Evolutionary conservation across 2,797 vertebrate genomes (phyloP), one percentile per base, ranked within the genome.

Genomic region (Xenentodon cancila): DNA sequence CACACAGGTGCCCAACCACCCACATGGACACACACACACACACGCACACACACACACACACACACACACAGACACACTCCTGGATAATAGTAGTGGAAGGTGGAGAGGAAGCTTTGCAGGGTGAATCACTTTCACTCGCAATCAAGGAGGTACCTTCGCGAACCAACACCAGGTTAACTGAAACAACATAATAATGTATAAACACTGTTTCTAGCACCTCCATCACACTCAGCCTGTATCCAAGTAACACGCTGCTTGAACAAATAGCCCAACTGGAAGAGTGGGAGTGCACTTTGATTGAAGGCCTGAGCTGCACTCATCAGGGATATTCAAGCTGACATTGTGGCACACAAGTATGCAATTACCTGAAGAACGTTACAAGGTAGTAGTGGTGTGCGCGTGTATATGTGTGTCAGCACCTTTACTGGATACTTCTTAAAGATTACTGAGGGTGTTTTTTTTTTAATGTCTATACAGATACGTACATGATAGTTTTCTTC

Each of bases 271-370:
- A 82, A 77, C 88, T 86, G 82, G 73, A 84, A 73, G 79, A 89
- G 87, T 89, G 82, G 83, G 84, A 88, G 84, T 82, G 65, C 51
- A 83, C 82, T 88, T 70, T 83, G 69, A 88, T 84, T 80, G 77
- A 86, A 86, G 88, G 72, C 75, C 80, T 71, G 49, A 57, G 70
- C 79, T 77, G 81, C 81, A 84, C 86, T 86, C 70, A 85, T 87
- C 85, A 85, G 66, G 75, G 55, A 77, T 61, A 80, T 84, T 76
- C 62, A 68, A 82, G 55, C 64, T 80, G 81, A 82, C 81, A 81
- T 22, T 21, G 53, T 83, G 63, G 50, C 75, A 84, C 57, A 73
- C 63, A 60, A 77, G 34, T 60, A 55, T 60, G 47, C 62, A 85
- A 81, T 82, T 80, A 81, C 65, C 75, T 79, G 52, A 59, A 81